phyloP scores from a whole-genome alignment of 1,140 invertebrate species.

The Cydia splendana region DNA sequence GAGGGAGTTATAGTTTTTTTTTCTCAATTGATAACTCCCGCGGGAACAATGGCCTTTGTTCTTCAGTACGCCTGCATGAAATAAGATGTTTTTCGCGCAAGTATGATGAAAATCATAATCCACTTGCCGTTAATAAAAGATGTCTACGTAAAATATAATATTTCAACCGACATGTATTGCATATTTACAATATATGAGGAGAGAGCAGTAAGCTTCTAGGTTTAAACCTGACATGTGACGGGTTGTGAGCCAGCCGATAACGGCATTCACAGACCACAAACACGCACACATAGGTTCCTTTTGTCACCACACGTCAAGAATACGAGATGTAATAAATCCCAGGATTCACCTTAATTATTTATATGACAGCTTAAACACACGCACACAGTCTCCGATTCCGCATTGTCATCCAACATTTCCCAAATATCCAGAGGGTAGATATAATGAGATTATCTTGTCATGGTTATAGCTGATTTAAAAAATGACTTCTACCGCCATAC shows the following conservation, averaged over 20 bases:
- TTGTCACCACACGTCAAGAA: constrained; percentile 22
- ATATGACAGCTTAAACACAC: constrained; percentile 24
- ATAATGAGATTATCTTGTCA: constrained; percentile 13
- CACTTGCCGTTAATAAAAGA: background rate
- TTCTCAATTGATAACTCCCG: too few species aligned
- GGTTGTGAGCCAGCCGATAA: constrained; percentile 6
- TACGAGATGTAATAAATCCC: background rate
- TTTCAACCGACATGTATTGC: background rate
- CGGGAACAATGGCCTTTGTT: too few species aligned
- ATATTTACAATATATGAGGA: background rate
- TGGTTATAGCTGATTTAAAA: constrained; percentile 17
- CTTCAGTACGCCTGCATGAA: too few species aligned
- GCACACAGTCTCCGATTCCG: background rate
- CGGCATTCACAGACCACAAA: background rate
- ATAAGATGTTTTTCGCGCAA: too few species aligned
- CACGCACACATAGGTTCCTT: background rate
- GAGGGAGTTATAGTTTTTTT: too few species aligned
- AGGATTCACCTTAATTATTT: constrained; percentile 1
- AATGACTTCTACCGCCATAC: constrained; percentile 7
- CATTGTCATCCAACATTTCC: constrained; percentile 12
- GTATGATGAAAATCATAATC: too few species aligned
- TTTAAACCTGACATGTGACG: constrained; percentile 12
- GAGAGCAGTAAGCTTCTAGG: constrained; percentile 15
- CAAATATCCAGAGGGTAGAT: background rate
- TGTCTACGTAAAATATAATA: background rate